phyloP scores from a whole-genome alignment of 2,797 vertebrate species.

The Huso huso region DNA sequence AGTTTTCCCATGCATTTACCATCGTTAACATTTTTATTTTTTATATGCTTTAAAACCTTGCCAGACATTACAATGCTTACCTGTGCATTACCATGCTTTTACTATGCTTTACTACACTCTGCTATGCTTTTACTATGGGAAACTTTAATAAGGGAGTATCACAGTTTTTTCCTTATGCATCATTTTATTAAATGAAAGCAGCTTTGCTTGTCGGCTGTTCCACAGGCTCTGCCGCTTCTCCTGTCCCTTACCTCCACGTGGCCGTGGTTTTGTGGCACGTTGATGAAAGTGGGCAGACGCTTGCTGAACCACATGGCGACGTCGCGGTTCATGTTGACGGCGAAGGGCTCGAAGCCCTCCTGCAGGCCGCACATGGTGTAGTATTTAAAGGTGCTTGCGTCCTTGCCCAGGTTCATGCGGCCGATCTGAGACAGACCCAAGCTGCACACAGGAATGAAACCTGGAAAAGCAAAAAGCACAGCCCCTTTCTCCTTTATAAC shows the following conservation, averaged over 20 bases:
- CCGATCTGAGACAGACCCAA: conserved; percentile 86
- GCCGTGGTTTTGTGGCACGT: conserved; percentile 84
- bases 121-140: too few relatives aligned
- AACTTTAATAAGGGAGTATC: not conserved
- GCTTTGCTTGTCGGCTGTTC: too few relatives aligned
- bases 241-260: conserved; percentile 70
- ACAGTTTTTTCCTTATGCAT: too few relatives aligned
- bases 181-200: not conserved
- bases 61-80: too few relatives aligned
- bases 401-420: conserved; percentile 94
- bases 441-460: conserved; percentile 91
- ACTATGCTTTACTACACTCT: too few relatives aligned
- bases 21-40: too few relatives aligned
- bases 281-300: conserved; percentile 89
- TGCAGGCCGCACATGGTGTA: conserved; percentile 97
- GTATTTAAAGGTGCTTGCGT: conserved; percentile 92
- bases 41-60: too few relatives aligned
- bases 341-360: conserved; percentile 92
- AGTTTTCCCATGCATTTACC: too few relatives aligned
- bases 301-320: conserved; percentile 99
- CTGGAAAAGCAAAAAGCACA: conserved; percentile 44
- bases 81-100: too few relatives aligned
- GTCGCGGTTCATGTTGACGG: conserved; percentile 97
- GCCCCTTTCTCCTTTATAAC: too few relatives aligned
- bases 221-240: too few relatives aligned